A percentile compares a stretch with the other conserved stretches of the same genome.
These are phyloP conservation scores for Heliocidaris tuberculata DNA, from an alignment of 35 echinoderm and acorn worm genomes.

Conservation along the genomic window DNA sequence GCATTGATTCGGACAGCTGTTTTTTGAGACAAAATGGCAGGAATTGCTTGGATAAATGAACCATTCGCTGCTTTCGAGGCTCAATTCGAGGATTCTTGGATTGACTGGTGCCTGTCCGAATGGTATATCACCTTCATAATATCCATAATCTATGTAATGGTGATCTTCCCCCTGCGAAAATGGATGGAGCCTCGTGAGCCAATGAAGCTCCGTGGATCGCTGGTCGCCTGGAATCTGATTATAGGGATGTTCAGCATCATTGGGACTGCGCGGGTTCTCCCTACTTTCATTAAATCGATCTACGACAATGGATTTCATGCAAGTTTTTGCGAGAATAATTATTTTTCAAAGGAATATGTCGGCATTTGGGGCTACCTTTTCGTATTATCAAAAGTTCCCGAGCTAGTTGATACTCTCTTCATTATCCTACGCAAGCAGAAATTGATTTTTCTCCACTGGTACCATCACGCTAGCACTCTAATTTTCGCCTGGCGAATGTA, in stretches of 20 bases:
- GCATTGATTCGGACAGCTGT: neutral
- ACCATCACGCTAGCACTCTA: constrained; percentile 84
- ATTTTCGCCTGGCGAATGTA: constrained; percentile 78
- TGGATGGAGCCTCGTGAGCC: constrained; percentile 66
- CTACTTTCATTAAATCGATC: constrained; percentile 46
- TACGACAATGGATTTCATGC: constrained; percentile 65
- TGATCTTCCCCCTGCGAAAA: constrained; percentile 52
- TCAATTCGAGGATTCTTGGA: constrained; percentile 13
- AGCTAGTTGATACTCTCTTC: constrained; percentile 84
- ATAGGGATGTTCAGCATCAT: constrained; percentile 76
- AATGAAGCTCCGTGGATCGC: constrained; percentile 60
- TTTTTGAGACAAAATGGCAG: constrained; percentile 28
- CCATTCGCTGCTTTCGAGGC: neutral
- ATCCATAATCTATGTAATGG: constrained; percentile 61
- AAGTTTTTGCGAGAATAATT: constrained; percentile 72
- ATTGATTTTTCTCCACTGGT: constrained; percentile 93
- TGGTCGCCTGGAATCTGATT: constrained; percentile 82
- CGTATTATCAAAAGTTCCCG: constrained; percentile 82
- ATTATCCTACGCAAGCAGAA: constrained; percentile 95
- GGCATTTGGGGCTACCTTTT: constrained; percentile 79
- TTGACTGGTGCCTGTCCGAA: neutral
- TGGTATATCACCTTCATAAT: constrained; percentile 57
- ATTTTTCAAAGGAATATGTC: constrained; percentile 61
- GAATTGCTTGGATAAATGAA: neutral
- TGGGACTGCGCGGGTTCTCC: constrained; percentile 55